Percentiles rank a stretch among this genome's conserved stretches.
phyloP scores from a whole-genome alignment of 1,140 invertebrate species.

The Drosophila kanapiae region DNA sequence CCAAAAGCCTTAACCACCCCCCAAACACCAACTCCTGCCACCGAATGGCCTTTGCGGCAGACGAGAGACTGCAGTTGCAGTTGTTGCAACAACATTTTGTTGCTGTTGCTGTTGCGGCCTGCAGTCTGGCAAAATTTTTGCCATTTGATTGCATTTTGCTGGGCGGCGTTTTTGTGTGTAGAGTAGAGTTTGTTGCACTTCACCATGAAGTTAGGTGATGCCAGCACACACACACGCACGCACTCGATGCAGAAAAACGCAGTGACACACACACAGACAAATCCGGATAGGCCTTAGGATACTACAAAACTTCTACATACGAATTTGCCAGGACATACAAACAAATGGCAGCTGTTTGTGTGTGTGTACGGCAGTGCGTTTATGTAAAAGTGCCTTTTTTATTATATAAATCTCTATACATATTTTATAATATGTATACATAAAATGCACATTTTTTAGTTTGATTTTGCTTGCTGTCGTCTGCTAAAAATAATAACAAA shows the following conservation, averaged over 20 bases:
- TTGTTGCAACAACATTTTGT: slow-evolving; percentile 58
- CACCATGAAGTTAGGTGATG: slow-evolving; percentile 68
- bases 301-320: slow-evolving; percentile 58
- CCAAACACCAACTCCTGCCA: not conserved
- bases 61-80: slow-evolving; percentile 53
- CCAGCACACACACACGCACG: slow-evolving; percentile 29
- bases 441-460: slow-evolving; percentile 68
- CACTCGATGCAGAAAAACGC: slow-evolving; percentile 69
- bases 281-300: slow-evolving; percentile 64
- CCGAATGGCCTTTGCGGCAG: slow-evolving; percentile 33
- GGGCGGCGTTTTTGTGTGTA: slow-evolving; percentile 61
- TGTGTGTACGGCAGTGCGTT: slow-evolving; percentile 28
- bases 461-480: slow-evolving; percentile 62
- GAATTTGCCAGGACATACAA: slow-evolving; percentile 44
- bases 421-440: slow-evolving; percentile 49
- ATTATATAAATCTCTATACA: slow-evolving; percentile 52
- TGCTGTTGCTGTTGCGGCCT: slow-evolving; percentile 36
- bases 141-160: slow-evolving; percentile 80
- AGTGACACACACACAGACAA: slow-evolving; percentile 31
- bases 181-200: slow-evolving; percentile 80
- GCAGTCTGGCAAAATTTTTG: slow-evolving; percentile 80
- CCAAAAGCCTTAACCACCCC: too few relatives aligned
- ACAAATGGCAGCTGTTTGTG: slow-evolving; percentile 13
- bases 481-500: slow-evolving; percentile 76
- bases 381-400: slow-evolving; percentile 52